These are phyloP conservation scores for Rhopalosiphum maidis DNA, from an alignment of 1,140 invertebrate genomes.

Conservation along the genomic window DNA sequence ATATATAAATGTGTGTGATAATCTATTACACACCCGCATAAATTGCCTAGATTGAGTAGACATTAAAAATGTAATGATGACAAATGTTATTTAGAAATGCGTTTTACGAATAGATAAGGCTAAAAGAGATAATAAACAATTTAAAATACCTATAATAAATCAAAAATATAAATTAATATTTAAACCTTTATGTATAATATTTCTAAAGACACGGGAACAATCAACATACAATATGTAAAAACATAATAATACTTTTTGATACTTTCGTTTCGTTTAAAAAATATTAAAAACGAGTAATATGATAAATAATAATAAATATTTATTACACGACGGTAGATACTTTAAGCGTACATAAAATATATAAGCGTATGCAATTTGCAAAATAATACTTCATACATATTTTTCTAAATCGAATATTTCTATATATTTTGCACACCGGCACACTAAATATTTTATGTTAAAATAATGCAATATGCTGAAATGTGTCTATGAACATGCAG, in stretches of 20 bases:
- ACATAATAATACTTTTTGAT: background rate
- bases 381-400: background rate
- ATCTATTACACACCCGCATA: background rate
- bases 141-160: background rate
- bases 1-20: background rate
- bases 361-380: background rate
- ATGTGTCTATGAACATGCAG: background rate
- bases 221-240: background rate
- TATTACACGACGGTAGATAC: background rate
- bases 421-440: background rate
- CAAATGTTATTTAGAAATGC: background rate
- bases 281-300: background rate
- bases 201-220: background rate
- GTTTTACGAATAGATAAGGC: background rate
- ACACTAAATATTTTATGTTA: background rate
- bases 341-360: background rate
- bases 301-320: background rate
- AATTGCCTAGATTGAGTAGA: background rate
- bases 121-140: background rate
- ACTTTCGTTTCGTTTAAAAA: background rate
- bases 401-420: background rate
- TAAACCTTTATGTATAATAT: background rate
- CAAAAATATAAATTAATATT: background rate
- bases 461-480: background rate
- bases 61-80: background rate